A percentile compares a stretch with the other conserved stretches of the same genome.
phyloP scores from a whole-genome alignment of 2,797 vertebrate genomes.

The Steatocranus sp. region DNA sequence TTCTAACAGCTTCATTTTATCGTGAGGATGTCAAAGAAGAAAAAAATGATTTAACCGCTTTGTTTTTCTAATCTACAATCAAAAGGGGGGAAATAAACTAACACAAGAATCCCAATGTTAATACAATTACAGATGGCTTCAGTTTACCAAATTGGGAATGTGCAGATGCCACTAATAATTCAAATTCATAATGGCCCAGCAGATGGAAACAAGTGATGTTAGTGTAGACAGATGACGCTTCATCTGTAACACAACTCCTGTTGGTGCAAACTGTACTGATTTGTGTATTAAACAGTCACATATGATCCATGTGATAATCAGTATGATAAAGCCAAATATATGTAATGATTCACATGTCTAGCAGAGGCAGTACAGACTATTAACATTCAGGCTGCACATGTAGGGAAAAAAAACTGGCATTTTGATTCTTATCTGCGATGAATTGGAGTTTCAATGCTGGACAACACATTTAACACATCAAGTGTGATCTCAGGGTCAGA shows the following conservation, averaged over 20 bases:
- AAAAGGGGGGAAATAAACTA: background rate
- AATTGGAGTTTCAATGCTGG: background rate
- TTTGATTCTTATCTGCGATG: background rate
- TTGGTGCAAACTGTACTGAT: background rate
- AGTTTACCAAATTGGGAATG: background rate
- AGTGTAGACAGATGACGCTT: background rate
- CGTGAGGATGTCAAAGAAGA: background rate
- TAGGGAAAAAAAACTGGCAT: fast-evolving
- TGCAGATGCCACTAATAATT: background rate
- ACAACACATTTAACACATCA: background rate
- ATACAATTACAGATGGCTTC: background rate
- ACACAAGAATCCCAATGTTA: background rate
- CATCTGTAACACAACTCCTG: background rate
- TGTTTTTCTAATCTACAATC: background rate
- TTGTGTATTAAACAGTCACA: background rate
- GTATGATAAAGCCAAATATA: background rate
- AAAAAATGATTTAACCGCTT: fast-evolving
- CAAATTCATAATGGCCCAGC: background rate
- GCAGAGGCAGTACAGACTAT: background rate
- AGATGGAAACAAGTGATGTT: background rate
- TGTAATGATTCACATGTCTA: background rate
- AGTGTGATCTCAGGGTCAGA: background rate
- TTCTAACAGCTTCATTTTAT: background rate
- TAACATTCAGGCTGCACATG: background rate
- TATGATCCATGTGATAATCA: background rate